phyloP scores from a whole-genome alignment of 2,888 invertebrate genomes.

The Erynnis tages region DNA sequence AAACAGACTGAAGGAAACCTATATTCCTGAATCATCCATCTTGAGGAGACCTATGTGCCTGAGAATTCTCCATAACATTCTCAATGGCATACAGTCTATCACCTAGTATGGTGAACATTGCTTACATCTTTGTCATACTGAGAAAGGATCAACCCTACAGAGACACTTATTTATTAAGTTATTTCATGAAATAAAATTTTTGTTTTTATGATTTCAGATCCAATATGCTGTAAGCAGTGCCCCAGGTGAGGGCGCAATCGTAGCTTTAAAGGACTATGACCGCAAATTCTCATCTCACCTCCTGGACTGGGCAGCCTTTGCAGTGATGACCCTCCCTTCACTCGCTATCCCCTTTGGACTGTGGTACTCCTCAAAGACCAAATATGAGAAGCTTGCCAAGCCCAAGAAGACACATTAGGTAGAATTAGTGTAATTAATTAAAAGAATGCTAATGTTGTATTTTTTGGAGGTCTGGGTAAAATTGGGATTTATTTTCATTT shows the following conservation, averaged over 20 bases:
- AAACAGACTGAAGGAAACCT: no score
- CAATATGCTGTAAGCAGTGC: slow-evolving; percentile 90
- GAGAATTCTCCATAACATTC: no score
- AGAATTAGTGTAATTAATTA: slow-evolving; percentile 40
- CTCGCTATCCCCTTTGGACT: slow-evolving; percentile 95
- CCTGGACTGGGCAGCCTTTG: slow-evolving; percentile 98
- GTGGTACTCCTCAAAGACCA: slow-evolving; percentile 97
- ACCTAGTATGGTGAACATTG: no score
- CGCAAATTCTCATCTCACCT: slow-evolving; percentile 98
- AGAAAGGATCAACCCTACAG: no score
- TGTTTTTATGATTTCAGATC: slow-evolving; percentile 71
- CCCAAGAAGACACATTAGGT: slow-evolving; percentile 84
- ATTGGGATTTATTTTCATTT: background rate
- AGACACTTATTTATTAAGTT: no score
- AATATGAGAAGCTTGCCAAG: slow-evolving; percentile 92
- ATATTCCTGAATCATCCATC: no score
- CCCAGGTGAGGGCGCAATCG: slow-evolving; percentile 97
- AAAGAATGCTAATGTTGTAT: slow-evolving; percentile 50
- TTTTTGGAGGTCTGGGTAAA: background rate
- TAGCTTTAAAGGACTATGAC: slow-evolving; percentile 95
- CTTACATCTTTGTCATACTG: no score
- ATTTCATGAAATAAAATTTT: background rate
- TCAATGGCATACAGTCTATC: no score
- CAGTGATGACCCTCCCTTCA: slow-evolving; percentile 97
- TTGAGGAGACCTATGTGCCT: no score